Conservation (phyloP, 2,113 vertebrate species). For the Cnemophilus loriae region DNA sequence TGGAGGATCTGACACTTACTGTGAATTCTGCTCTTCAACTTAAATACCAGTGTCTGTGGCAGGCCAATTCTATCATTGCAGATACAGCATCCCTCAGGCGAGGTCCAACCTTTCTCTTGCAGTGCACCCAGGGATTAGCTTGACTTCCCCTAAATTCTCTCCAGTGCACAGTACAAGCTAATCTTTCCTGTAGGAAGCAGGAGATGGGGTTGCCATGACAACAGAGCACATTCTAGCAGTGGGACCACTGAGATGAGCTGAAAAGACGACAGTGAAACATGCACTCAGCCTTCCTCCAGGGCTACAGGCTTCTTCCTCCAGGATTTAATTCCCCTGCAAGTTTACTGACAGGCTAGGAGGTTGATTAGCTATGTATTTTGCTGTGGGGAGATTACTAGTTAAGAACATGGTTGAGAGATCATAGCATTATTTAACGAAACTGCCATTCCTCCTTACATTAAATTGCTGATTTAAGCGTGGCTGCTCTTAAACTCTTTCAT, state of each 20-base stretch:
- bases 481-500: slow-evolving; percentile 3
- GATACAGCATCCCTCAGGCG: slow-evolving; percentile 79
- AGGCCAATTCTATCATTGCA: slow-evolving; percentile 76
- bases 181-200: slow-evolving; percentile 85
- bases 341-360: slow-evolving; percentile 60
- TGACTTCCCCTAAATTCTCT: slow-evolving; percentile 85
- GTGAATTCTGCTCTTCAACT: slow-evolving; percentile 80
- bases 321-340: slow-evolving; percentile 75
- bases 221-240: slow-evolving; percentile 83
- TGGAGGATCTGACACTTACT: slow-evolving; percentile 76
- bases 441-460: slow-evolving; percentile 30
- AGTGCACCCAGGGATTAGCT: slow-evolving; percentile 83
- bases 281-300: slow-evolving; percentile 73
- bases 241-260: slow-evolving; percentile 80
- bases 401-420: slow-evolving; percentile 61
- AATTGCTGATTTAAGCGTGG: slow-evolving; percentile 40
- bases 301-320: slow-evolving; percentile 71
- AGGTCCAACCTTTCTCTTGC: slow-evolving; percentile 82
- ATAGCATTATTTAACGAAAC: slow-evolving; percentile 64
- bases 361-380: slow-evolving; percentile 71
- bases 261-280: slow-evolving; percentile 77
- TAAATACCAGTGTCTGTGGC: slow-evolving; percentile 79
- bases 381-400: slow-evolving; percentile 58
- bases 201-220: slow-evolving; percentile 85
- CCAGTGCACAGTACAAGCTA: slow-evolving; percentile 83